A percentile compares a stretch with the other conserved stretches of the same genome.
Evolutionary conservation across 2,113 vertebrate genomes (phyloP).

Genomic region (Nerophis lumbriciformis): DNA sequence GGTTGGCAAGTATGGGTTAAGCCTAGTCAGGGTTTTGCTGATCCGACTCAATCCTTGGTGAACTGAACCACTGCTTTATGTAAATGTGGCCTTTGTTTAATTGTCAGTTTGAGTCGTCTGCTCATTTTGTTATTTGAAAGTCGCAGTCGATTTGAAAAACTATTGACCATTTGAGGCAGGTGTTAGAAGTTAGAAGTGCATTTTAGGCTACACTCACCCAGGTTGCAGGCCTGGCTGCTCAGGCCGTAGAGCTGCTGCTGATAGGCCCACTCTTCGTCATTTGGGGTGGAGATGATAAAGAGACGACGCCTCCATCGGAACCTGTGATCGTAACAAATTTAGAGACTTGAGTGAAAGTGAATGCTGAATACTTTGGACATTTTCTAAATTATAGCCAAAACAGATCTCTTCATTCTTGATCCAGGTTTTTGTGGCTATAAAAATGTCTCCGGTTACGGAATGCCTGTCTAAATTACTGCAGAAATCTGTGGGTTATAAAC

Average conservation of each 20-base stretch:
- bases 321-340: conserved; percentile 64
- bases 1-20: too few relatives aligned
- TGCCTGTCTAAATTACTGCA: conserved; percentile 11
- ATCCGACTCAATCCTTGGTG: too few relatives aligned
- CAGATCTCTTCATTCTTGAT: conserved; percentile 13
- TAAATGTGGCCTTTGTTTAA: too few relatives aligned
- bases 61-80: too few relatives aligned
- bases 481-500: conserved; percentile 6
- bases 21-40: too few relatives aligned
- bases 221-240: conserved; percentile 93
- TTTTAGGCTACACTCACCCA: conserved; percentile 76
- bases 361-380: conserved; percentile 14
- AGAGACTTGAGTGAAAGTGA: conserved; percentile 31
- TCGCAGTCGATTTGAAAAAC: too few relatives aligned
- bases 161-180: neutral
- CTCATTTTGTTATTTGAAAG: too few relatives aligned
- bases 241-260: conserved; percentile 94
- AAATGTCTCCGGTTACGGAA: conserved; percentile 9
- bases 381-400: conserved; percentile 46
- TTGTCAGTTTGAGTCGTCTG: too few relatives aligned
- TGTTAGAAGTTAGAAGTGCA: too few relatives aligned
- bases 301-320: conserved; percentile 95
- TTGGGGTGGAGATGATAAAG: conserved; percentile 92
- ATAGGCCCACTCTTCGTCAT: conserved; percentile 96
- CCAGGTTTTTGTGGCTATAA: conserved; percentile 44